phyloP scores from a whole-genome alignment of 1,140 invertebrate species.

The Euglossa dilemma region DNA sequence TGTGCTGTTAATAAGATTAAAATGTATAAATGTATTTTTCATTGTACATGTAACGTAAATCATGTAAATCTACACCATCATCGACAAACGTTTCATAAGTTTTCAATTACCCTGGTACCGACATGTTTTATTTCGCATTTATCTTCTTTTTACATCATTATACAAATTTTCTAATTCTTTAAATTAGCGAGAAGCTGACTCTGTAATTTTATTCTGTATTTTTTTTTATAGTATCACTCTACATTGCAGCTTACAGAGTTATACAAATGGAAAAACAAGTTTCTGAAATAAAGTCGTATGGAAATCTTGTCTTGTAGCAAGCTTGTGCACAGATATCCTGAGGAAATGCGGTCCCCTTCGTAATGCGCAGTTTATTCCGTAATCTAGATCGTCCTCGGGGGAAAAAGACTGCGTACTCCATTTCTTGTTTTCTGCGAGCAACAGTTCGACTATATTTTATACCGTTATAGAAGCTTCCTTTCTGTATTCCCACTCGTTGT shows the following conservation, averaged over 20 bases:
- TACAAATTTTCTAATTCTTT: not conserved
- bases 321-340: not conserved
- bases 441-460: slow-evolving; percentile 49
- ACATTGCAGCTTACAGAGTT: not conserved
- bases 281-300: slow-evolving; percentile 17
- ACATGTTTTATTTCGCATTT: not conserved
- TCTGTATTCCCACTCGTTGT: slow-evolving; percentile 36
- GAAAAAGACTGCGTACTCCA: slow-evolving; percentile 25
- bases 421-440: slow-evolving; percentile 38
- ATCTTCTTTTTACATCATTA: not conserved
- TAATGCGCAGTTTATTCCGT: slow-evolving; percentile 29
- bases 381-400: slow-evolving; percentile 43
- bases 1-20: not conserved
- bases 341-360: slow-evolving; percentile 13
- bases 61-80: not conserved
- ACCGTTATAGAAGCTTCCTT: slow-evolving; percentile 28
- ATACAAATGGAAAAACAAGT: not conserved
- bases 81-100: too few relatives aligned
- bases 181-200: not conserved
- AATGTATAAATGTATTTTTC: not conserved
- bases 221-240: not conserved
- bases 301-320: slow-evolving; percentile 8
- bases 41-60: not conserved
- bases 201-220: not conserved
- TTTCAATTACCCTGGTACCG: not conserved